Evolutionary conservation across 1,140 invertebrate species (phyloP), one percentile per base, ranked within the genome.

Genomic region (Chrysopa pallens): DNA sequence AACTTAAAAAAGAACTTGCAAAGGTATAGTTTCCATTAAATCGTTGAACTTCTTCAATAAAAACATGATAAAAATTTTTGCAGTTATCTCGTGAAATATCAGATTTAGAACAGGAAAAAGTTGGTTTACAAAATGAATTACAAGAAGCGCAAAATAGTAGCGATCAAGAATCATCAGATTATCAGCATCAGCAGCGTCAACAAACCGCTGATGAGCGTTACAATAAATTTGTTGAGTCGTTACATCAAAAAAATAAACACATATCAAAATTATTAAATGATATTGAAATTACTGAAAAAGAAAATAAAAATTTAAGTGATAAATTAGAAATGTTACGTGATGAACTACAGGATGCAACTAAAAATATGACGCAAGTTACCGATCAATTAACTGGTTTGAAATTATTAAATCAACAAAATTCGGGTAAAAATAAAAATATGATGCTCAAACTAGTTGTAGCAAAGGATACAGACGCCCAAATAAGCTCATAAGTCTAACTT

Each of bases 241-340:
- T 76, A 6, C 60, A 66, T 31, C 63, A 64, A 42, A 80, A 77
- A 55, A 80, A 78, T 57, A 69, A 67, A 48, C 77, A 81, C 51
- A 77, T 81, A 14, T 69, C 69, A 43, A 72, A 74, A 52, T 56
- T 81, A 4, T 57, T 80, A 27, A 55, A 54, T 38, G 77, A 81
- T 53, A 63, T 79, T 36, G 74, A 80, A 57, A 75, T 78, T 62
- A 48, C 50, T 6, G 76, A 81, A 50, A 72, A 73, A 48, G 76
- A 81, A 47, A 83, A 81, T 58, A 50, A 56, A 1, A 56, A 62
- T 29, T 52, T 80, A 8, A 72, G 73, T 54, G 63, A 67, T 46
- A 74, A 74, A 51, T 45, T 80, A 17, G 53, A 61, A 27, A 55
- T 66, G 40, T 52, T 77, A 1, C 72, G 70, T 49, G 67, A 74